These are phyloP conservation scores for Pithys albifrons DNA, from an alignment of 2,113 vertebrate genomes.

Conservation along the genomic window DNA sequence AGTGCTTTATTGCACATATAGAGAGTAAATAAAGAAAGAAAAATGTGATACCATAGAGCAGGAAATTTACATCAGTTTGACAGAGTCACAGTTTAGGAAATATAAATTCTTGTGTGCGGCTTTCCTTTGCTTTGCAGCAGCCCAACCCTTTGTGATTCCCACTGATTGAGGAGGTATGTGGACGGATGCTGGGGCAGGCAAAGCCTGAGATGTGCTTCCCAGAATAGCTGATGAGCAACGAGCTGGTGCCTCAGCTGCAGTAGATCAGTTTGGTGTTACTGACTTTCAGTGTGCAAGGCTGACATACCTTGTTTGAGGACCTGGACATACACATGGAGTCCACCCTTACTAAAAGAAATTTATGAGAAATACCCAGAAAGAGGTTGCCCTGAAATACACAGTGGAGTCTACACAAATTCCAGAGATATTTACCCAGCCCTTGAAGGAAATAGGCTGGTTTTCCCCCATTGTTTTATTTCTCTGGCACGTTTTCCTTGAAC, in stretches of 20 bases:
- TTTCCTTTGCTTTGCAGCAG: background rate
- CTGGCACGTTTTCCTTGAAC: background rate
- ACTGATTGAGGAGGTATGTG: background rate
- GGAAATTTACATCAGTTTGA: background rate
- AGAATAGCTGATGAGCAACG: background rate
- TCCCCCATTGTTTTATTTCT: constrained; percentile 27
- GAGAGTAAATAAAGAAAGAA: background rate
- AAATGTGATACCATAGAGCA: background rate
- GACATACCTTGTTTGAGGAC: background rate
- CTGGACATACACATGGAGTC: rapidly evolving
- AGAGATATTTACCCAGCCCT: background rate
- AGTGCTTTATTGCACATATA: background rate
- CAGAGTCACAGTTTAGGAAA: background rate
- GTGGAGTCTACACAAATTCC: background rate
- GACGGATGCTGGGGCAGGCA: background rate
- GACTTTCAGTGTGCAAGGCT: background rate
- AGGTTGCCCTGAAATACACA: background rate
- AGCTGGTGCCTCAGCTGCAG: background rate
- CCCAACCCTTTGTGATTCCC: background rate
- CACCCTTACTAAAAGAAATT: background rate
- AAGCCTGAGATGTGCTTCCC: background rate
- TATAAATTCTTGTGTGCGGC: background rate
- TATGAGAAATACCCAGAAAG: background rate
- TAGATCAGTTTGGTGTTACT: background rate
- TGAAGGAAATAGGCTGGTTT: constrained; percentile 34